Evolutionary conservation across 2,797 vertebrate species (phyloP).

Genomic region (Philypnodon macrostomus): DNA sequence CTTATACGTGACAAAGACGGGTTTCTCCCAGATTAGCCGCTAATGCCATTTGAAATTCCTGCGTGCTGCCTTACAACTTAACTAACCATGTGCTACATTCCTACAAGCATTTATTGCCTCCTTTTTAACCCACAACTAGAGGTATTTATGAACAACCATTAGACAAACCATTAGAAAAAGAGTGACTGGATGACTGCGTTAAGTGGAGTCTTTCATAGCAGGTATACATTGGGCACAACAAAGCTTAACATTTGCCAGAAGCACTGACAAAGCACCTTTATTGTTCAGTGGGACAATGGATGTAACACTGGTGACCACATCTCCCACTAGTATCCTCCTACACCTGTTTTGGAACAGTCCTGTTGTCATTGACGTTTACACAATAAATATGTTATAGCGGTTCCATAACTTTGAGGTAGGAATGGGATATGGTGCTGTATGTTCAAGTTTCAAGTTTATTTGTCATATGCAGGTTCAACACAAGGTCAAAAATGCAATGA

Average conservation of each 20-base stretch:
- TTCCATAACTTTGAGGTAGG: too few species aligned
- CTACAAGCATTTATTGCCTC: constrained; percentile 17
- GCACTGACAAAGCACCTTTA: constrained; percentile 34
- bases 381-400: too few species aligned
- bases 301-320: constrained; percentile 35
- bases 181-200: too few species aligned
- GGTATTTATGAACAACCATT: constrained; percentile 31
- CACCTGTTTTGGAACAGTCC: too few species aligned
- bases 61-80: constrained; percentile 27
- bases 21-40: constrained; percentile 63
- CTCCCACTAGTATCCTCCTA: constrained; percentile 16
- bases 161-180: constrained; percentile 23
- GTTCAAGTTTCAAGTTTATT: too few species aligned
- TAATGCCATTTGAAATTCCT: constrained; percentile 53
- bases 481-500: too few species aligned
- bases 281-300: constrained; percentile 29
- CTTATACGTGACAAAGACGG: constrained; percentile 62
- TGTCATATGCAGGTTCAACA: too few species aligned
- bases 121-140: constrained; percentile 18
- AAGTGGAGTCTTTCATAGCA: too few species aligned
- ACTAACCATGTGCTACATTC: constrained; percentile 37
- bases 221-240: constrained; percentile 6
- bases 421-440: too few species aligned
- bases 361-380: too few species aligned
- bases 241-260: constrained; percentile 8